phyloP scores from a whole-genome alignment of 2,888 invertebrate species.

The Merodon equestris region DNA sequence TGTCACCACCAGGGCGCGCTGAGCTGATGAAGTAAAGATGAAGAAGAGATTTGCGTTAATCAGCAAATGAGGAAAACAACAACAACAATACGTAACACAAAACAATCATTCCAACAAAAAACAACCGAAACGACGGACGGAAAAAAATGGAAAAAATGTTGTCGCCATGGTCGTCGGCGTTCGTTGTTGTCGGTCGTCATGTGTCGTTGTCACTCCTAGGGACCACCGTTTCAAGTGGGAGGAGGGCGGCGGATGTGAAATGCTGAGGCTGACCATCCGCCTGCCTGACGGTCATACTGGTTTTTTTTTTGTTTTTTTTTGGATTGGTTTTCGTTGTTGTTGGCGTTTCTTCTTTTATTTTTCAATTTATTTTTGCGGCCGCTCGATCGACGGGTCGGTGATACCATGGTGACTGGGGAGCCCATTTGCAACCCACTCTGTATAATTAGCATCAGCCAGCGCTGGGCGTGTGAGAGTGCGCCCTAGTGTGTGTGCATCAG shows the following conservation, averaged over 20 bases:
- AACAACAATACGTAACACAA: slow-evolving; percentile 31
- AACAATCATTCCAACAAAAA: slow-evolving; percentile 26
- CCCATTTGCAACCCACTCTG: slow-evolving; percentile 64
- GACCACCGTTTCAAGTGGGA: slow-evolving; percentile 44
- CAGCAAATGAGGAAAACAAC: slow-evolving; percentile 47
- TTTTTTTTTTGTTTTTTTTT: slow-evolving; percentile 14
- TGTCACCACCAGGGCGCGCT: slow-evolving; percentile 52
- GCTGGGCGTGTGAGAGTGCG: slow-evolving; percentile 51
- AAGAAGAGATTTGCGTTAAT: slow-evolving; percentile 63
- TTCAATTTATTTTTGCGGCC: slow-evolving; percentile 59
- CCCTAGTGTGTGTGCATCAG: slow-evolving; percentile 38
- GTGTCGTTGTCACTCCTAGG: slow-evolving; percentile 42
- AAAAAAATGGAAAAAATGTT: no score
- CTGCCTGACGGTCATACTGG: slow-evolving; percentile 43
- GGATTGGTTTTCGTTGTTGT: no score
- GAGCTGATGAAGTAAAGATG: slow-evolving; percentile 50
- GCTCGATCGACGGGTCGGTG: slow-evolving; percentile 30
- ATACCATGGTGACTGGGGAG: slow-evolving; percentile 58
- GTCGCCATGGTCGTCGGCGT: slow-evolving; percentile 21
- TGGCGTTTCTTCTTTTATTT: slow-evolving; percentile 17
- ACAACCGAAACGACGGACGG: slow-evolving; percentile 36
- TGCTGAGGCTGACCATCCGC: slow-evolving; percentile 50
- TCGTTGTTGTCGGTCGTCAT: slow-evolving; percentile 24
- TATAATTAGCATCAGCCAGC: slow-evolving; percentile 57
- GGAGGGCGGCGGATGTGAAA: slow-evolving; percentile 34